Conservation (phyloP, 2,797 vertebrate genomes). For the Micromesistius poutassou region DNA sequence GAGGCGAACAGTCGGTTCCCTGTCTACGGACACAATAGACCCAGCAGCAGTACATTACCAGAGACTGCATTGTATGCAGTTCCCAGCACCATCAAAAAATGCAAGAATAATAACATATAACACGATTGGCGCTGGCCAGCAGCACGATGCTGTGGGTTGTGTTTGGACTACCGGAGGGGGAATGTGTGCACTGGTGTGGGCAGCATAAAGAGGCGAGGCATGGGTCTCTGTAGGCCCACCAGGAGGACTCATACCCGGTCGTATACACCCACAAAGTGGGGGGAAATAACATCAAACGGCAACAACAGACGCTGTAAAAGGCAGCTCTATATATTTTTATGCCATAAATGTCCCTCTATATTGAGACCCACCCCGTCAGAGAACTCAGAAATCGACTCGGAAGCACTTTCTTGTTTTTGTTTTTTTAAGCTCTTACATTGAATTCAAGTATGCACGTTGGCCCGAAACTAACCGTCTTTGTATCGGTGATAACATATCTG, state of each 20-base stretch:
- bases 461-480: background rate
- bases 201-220: background rate
- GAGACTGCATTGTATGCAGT: conserved; percentile 11
- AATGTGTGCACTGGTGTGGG: background rate
- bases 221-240: background rate
- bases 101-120: conserved; percentile 8
- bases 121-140: background rate
- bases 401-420: background rate
- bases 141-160: background rate
- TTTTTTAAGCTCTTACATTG: background rate
- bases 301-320: background rate
- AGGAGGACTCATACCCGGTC: background rate
- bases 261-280: background rate
- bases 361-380: background rate
- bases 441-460: background rate
- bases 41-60: conserved; percentile 14
- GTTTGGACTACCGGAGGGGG: background rate
- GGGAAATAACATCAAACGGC: background rate
- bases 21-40: conserved; percentile 51
- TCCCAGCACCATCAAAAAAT: background rate
- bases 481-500: background rate
- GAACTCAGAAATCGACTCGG: background rate
- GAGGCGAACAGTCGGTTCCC: conserved; percentile 50
- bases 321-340: background rate
- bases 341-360: background rate